Base-by-base conservation (phyloP, 2,888 invertebrate species). In the Campoletis raptor region DNA sequence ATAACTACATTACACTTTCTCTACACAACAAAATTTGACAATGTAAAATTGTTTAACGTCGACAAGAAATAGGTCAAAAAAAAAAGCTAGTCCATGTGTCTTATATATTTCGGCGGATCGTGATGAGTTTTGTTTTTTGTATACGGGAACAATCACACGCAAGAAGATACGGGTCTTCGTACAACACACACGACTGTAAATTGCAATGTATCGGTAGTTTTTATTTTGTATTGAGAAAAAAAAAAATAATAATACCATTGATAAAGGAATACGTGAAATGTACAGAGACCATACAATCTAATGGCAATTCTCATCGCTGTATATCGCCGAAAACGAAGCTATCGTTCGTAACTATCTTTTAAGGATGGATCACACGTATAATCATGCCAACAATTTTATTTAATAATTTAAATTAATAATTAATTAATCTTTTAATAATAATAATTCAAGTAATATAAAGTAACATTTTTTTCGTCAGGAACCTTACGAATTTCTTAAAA, bases 51-150 rank as follows among this genome's bases (percentile, higher is more conserved):
- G 54, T 70, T 48, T n/a, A n/a, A n/a, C n/a, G n/a, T n/a, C n/a
- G n/a, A n/a, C n/a, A n/a, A n/a, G n/a, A 3, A 48, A 61, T 64
- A 48, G 18, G 54, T 37, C 37, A 57, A 69, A 64, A 72, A 12
- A 64, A 80, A 54, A 45, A 80, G 66, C 24, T 37, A 80, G 57
- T 72, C n/a, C 70, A 66, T 79, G 40, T 67, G 54, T 64, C 54
- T 48, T 72, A 61, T 81, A 66, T 79, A 72, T 86, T 86, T 86
- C 81, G 81, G 83, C 83, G 83, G 70, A 54, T 74, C 78, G 73
- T 73, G 69, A 54, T 48, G 57, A 61, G 12, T 86, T 77, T 67
- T 57, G 76, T 61, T 61, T 30, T 10, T 42, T 48, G 66, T n/a
- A 42, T 42, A 73, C 67, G 30, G 37, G 64, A 12, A 54, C 18